Conservation (phyloP, 2,888 invertebrate species). For the Idaea biselata region DNA sequence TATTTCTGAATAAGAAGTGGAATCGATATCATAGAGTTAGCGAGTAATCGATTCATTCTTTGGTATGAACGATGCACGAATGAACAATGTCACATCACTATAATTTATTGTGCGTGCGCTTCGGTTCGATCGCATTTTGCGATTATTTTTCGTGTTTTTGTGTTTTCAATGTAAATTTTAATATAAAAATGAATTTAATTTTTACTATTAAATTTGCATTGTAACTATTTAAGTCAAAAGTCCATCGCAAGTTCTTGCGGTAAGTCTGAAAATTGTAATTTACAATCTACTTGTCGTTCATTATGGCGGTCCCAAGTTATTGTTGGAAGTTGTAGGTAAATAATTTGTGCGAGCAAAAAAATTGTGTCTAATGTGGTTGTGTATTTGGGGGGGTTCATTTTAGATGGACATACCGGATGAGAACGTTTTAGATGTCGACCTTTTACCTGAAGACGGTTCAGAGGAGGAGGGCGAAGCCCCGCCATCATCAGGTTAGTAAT, state of each 20-base stretch:
- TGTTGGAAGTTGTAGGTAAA: conserved; percentile 41
- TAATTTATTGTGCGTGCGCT: conserved; percentile 37
- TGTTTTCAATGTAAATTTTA: conserved; percentile 52
- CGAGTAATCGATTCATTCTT: not conserved
- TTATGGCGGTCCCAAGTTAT: conserved; percentile 74
- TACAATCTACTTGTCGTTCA: conserved; percentile 68
- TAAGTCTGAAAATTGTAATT: conserved; percentile 65
- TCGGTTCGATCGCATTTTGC: conserved; percentile 64
- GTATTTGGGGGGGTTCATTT: conserved; percentile 33
- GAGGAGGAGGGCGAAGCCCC: conserved; percentile 87
- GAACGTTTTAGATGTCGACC: conserved; percentile 83
- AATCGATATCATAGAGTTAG: not conserved
- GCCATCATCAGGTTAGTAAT: conserved; percentile 77
- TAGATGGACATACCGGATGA: conserved; percentile 79
- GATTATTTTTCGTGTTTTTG: conserved; percentile 59
- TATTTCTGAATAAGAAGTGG: not conserved
- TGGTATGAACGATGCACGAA: not conserved
- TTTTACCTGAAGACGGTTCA: conserved; percentile 87
- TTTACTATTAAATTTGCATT: conserved; percentile 47
- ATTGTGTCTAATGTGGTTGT: conserved; percentile 17
- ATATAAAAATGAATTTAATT: conserved; percentile 60
- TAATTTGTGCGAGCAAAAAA: conserved; percentile 36
- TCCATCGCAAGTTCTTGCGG: conserved; percentile 73
- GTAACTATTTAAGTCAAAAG: conserved; percentile 54
- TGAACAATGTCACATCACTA: conserved; percentile 36